Percentiles rank a stretch among this genome's conserved stretches.
Conservation (phyloP, 2,797 vertebrate species). For the Acrossocheilus wenchowensis region DNA sequence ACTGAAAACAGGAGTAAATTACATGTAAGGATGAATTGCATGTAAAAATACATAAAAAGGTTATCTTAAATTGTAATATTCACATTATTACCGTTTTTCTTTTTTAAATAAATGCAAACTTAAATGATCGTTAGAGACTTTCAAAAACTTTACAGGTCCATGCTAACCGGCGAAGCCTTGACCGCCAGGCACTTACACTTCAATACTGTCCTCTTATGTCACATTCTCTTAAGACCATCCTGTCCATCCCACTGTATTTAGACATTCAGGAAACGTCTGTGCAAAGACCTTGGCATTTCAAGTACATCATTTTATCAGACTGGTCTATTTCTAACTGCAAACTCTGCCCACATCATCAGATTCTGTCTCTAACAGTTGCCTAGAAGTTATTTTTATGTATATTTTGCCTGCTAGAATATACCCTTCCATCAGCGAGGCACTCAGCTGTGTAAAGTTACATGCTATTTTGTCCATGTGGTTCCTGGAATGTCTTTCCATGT, state of each 20-base stretch:
- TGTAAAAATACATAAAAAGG: neutral
- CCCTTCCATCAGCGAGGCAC: conserved; percentile 33
- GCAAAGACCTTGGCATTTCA: conserved; percentile 28
- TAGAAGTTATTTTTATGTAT: conserved; percentile 14
- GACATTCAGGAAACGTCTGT: conserved; percentile 34
- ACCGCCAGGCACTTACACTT: neutral
- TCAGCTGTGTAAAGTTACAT: conserved; percentile 16
- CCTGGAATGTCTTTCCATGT: conserved; percentile 36
- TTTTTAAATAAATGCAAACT: neutral
- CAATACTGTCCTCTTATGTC: neutral
- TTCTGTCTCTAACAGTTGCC: conserved; percentile 24
- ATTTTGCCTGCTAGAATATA: conserved; percentile 26
- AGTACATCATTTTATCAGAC: conserved; percentile 42
- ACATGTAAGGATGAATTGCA: neutral
- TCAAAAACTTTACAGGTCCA: neutral
- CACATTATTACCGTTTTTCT: neutral
- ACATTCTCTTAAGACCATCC: neutral
- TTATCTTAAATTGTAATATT: neutral
- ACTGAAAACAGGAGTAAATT: neutral
- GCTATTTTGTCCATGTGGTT: conserved; percentile 36
- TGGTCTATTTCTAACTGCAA: conserved; percentile 32
- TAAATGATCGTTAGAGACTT: neutral
- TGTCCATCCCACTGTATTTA: conserved; percentile 11
- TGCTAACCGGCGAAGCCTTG: conserved; percentile 1
- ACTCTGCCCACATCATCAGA: conserved; percentile 40